Evolutionary conservation across 2,797 vertebrate genomes (phyloP).

Genomic region (Novumbra hubbsi): DNA sequence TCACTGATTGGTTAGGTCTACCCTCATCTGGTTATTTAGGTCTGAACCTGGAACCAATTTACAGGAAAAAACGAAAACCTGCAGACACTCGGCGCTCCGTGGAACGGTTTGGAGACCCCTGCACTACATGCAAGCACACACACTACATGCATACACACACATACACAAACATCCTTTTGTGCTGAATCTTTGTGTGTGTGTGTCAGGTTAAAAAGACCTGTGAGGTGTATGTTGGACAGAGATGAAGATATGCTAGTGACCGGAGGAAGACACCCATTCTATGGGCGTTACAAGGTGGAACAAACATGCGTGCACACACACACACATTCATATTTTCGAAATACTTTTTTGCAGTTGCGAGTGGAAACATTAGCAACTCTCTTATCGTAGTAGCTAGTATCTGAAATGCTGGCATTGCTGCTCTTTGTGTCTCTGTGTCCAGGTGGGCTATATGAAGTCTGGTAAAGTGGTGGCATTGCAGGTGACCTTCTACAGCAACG

Average conservation of each 20-base stretch:
- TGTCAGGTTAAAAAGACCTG: conserved; percentile 78
- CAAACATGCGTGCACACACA: background rate
- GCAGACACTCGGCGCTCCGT: no score
- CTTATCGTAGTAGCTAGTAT: no score
- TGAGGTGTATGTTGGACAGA: conserved; percentile 93
- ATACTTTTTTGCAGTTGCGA: background rate
- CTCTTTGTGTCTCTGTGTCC: background rate
- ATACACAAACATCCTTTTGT: background rate
- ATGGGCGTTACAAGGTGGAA: conserved; percentile 87
- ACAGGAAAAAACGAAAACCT: no score
- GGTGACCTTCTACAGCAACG: conserved; percentile 83
- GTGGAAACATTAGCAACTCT: no score
- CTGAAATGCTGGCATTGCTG: background rate
- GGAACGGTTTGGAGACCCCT: no score
- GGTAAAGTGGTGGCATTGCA: conserved; percentile 86
- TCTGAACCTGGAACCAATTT: no score
- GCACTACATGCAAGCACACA: background rate
- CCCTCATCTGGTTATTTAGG: no score
- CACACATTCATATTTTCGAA: background rate
- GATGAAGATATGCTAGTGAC: conserved; percentile 94
- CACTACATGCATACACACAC: background rate
- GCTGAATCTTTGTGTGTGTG: background rate
- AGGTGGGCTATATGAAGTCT: conserved; percentile 89
- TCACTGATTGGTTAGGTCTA: no score
- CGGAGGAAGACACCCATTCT: conserved; percentile 91